Evolutionary conservation across 1,140 invertebrate species (phyloP).

Genomic region (Drosophila bipectinata): DNA sequence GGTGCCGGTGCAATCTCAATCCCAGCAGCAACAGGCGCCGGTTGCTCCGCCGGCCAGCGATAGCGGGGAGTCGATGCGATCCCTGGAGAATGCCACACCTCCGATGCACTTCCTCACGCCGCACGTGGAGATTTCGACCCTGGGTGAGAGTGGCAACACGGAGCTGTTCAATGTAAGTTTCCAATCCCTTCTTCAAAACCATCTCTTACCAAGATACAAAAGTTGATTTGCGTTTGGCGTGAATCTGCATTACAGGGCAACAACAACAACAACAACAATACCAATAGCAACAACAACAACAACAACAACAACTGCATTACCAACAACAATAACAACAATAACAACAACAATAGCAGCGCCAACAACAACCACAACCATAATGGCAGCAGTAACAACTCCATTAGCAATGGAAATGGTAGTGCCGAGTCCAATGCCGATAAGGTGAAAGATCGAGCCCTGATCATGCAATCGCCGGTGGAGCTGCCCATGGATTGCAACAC

Average conservation of each 20-base stretch:
- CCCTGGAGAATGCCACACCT: conserved; percentile 92
- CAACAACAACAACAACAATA: conserved; percentile 60
- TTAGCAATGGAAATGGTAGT: conserved; percentile 44
- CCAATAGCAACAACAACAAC: too few relatives aligned
- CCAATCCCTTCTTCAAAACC: conserved; percentile 4
- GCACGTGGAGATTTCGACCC: conserved; percentile 93
- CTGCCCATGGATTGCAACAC: conserved; percentile 80
- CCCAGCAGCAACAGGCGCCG: conserved; percentile 65
- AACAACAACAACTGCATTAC: conserved; percentile 32
- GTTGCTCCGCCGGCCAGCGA: conserved; percentile 86
- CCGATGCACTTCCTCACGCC: conserved; percentile 95
- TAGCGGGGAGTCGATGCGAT: conserved; percentile 91
- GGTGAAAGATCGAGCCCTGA: conserved; percentile 62
- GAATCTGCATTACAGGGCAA: conserved; percentile 82
- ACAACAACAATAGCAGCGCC: conserved; percentile 30
- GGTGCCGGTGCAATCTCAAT: conserved; percentile 64
- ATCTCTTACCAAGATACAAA: conserved; percentile 40
- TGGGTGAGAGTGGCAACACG: conserved; percentile 87
- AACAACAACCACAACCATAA: conserved; percentile 55
- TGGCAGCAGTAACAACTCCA: conserved; percentile 29
- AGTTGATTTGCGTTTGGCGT: conserved; percentile 83
- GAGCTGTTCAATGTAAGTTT: conserved; percentile 81
- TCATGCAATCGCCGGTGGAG: conserved; percentile 68
- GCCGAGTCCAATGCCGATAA: conserved; percentile 35
- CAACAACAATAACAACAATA: conserved; percentile 27